Evolutionary conservation across 1,140 invertebrate genomes (phyloP), one percentile per base, ranked within the genome.

Genomic region (Ruditapes philippinarum): DNA sequence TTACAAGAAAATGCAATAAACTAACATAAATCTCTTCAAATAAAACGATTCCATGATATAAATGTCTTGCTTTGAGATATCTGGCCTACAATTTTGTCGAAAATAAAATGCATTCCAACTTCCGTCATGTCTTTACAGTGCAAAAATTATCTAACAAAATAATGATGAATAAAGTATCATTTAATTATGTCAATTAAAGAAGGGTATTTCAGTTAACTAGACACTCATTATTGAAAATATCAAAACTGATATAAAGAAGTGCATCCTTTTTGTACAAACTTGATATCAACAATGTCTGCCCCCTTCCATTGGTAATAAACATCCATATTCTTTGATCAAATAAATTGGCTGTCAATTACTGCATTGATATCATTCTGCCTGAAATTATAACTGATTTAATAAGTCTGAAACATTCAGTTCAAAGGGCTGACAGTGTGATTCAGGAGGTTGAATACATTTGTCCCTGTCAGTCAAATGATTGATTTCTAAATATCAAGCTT

Each of bases 351-450:
- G 65, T 36, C 65, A 70, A 70, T 70, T 70, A 70, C 33, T 38
- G 28, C 14, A 70, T 19, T 36, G 33, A 38, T 70, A 38, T 17
- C 11, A 17, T 38, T 14, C 65, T 2, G 4, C 65, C 38, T 70
- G 4, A 38, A 70, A 38, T 62, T 70, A 70, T 70, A 70, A 70
- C 11, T 70, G 65, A 70, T 70, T 70, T 70, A 70, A 70, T 70
- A 70, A 70, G 65, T 70, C 36, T 70, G 65, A 70, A 70, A 36
- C 28, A 25, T 25, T 38, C 14, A n/a, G 65, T 70, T 70, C 65
- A 70, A 70, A 70, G 65, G 65, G 36, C 33, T 9, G 22, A 38
- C 22, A 19, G 36, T 28, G 28, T 38, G 36, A n/a, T 78, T 22
- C 14, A 22, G 25, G 42, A 54, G 74, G n/a, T 78, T 17, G 28